Evolutionary conservation across 2,797 vertebrate species (phyloP), one percentile per base, ranked within the genome.

Genomic region (Lepus oiostolus): DNA sequence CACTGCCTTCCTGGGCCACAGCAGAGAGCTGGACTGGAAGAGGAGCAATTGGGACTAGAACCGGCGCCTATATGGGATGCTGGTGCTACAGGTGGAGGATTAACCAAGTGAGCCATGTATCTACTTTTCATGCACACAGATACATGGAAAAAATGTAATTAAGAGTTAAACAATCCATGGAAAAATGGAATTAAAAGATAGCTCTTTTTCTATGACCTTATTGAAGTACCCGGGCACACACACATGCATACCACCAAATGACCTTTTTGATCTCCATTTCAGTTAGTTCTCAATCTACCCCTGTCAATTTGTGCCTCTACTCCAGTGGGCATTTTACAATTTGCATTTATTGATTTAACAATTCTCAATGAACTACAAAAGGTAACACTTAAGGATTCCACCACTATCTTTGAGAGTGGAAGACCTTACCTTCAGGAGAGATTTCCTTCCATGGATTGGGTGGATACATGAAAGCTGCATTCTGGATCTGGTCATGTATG

Each of bases 391-490:
- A 67, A 82, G 42, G 71, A 50, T 26, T 19, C 80, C 52, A 19
- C 6, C 12, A 83, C 28, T 47, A 58, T 12, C 28, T 8, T 85
- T 88, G 10, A 54, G n/a, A 84, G 77, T 24, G 22, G 91, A 2
- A 72, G 65, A 0, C 42, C 95, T 94, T 98, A 99, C 99, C 99
- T 99, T 99, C 99, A 83, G 98, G 98, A 75, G 99, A 99, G 79
- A 99, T 98, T 93, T 99, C 99, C 97, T 99, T 99, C 99, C 99
- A 99, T 38, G 99, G 99, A 83, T 99, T 99, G 17, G 99, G 99
- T 21, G 99, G 99, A 94, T 99, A 99, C 99, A 99, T 99, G 98
- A 99, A 99, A 97, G 99, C 99, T 2, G 99, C 99, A 54, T 99
- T 99, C 97, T 99, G 99, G 97, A 99, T 99, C 98, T 99, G 99